phyloP scores from a whole-genome alignment of 2,888 invertebrate genomes.

The Xestoiulus laeticollis region DNA sequence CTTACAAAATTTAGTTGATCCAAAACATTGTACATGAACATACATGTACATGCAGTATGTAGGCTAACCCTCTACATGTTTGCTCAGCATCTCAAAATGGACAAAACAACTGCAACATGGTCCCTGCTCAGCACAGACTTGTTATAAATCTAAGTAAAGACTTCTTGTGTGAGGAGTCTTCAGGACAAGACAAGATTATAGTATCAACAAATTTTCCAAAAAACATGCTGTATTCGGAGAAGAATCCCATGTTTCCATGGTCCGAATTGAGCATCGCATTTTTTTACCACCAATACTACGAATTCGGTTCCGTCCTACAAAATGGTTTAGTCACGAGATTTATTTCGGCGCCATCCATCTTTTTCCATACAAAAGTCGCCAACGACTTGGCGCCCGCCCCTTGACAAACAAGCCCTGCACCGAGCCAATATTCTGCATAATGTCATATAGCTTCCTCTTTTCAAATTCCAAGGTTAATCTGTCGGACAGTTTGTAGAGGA shows the following conservation, averaged over 20 bases:
- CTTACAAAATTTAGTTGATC: too few species aligned
- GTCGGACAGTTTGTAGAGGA: neutral
- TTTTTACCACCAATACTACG: neutral
- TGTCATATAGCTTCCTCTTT: neutral
- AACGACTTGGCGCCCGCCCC: slow-evolving; percentile 6
- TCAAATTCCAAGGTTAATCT: neutral
- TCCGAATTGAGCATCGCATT: neutral
- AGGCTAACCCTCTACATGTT: too few species aligned
- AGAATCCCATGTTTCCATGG: neutral
- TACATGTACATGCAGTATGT: too few species aligned
- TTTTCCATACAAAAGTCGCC: slow-evolving; percentile 8
- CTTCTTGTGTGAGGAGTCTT: too few species aligned
- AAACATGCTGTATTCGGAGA: neutral
- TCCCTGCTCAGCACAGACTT: too few species aligned
- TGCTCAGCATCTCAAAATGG: too few species aligned
- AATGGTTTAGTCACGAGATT: slow-evolving; percentile 24
- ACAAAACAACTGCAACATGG: too few species aligned
- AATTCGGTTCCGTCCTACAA: neutral
- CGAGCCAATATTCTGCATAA: neutral
- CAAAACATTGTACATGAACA: too few species aligned
- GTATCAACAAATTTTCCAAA: too few species aligned
- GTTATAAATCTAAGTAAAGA: too few species aligned
- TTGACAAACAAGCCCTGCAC: neutral
- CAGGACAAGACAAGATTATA: too few species aligned
- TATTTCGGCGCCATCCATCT: slow-evolving; percentile 15